These are phyloP conservation scores for Campaea margaritaria DNA, from an alignment of 2,888 invertebrate genomes.

Conservation along the genomic window DNA sequence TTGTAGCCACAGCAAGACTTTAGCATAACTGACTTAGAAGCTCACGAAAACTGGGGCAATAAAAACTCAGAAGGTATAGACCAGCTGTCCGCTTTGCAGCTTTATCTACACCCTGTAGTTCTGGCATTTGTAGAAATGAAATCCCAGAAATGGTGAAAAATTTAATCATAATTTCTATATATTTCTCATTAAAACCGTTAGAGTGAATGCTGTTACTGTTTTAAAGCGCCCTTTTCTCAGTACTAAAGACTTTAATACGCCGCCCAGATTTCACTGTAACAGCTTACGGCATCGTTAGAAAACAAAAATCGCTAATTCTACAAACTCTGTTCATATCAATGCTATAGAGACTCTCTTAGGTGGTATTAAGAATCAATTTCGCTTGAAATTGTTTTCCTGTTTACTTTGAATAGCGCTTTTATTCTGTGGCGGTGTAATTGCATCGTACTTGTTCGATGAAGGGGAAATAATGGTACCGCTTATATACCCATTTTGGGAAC, in stretches of 20 bases:
- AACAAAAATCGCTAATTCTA: conserved; percentile 27
- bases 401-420: conserved; percentile 27
- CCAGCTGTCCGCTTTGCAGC: too few species aligned
- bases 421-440: conserved; percentile 33
- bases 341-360: conserved; percentile 2
- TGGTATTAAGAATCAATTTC: conserved; percentile 23
- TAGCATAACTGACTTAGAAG: too few species aligned
- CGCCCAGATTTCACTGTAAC: conserved; percentile 22
- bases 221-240: conserved; percentile 11
- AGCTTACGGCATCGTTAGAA: conserved; percentile 26
- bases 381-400: conserved; percentile 27
- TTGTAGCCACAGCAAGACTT: too few species aligned
- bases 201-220: neutral
- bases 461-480: conserved; percentile 29
- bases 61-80: too few species aligned
- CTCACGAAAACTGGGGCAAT: too few species aligned
- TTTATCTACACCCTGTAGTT: too few species aligned
- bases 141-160: too few species aligned
- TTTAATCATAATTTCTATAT: too few species aligned
- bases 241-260: conserved; percentile 21
- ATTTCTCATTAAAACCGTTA: too few species aligned
- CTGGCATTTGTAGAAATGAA: too few species aligned
- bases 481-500: conserved; percentile 23
- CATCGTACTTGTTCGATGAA: conserved; percentile 33
- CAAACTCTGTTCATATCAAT: conserved; percentile 6